Evolutionary conservation across 2,113 vertebrate genomes (phyloP).

Genomic region (Corythornis cristatus): DNA sequence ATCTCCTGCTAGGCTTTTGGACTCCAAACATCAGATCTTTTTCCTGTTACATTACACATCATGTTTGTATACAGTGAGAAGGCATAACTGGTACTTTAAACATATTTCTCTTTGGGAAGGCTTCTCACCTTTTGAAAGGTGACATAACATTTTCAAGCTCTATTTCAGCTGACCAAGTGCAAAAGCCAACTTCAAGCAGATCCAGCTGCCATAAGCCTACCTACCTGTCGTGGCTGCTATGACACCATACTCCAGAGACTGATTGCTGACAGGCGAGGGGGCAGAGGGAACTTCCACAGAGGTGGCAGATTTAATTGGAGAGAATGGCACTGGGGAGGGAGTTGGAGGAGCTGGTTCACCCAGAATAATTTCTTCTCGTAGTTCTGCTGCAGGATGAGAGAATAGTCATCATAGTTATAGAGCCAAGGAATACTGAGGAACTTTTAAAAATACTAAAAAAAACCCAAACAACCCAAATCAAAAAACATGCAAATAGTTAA

Average conservation of each 20-base stretch:
- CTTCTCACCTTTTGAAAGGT: not conserved
- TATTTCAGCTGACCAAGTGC: not conserved
- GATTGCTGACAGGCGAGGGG: constrained; percentile 85
- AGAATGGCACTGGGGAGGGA: constrained; percentile 88
- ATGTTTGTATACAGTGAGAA: not conserved
- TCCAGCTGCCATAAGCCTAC: not conserved
- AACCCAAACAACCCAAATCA: too few relatives aligned
- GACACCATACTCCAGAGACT: constrained; percentile 88
- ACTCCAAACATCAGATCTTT: not conserved
- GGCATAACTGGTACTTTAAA: not conserved
- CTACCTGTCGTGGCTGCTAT: constrained; percentile 89
- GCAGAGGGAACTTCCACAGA: constrained; percentile 85
- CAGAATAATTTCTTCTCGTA: constrained; percentile 84
- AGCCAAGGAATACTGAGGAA: not conserved
- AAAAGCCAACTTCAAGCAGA: not conserved
- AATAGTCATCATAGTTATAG: not conserved
- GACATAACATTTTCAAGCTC: not conserved
- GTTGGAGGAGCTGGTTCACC: constrained; percentile 85
- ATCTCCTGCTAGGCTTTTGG: constrained; percentile 28
- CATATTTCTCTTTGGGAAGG: not conserved
- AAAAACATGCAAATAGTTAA: not conserved
- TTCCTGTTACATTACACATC: not conserved
- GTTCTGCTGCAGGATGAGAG: constrained; percentile 77
- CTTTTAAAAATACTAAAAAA: not conserved
- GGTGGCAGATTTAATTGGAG: constrained; percentile 89